phyloP scores from a whole-genome alignment of 2,113 vertebrate genomes.

The Australoheros scitulus region DNA sequence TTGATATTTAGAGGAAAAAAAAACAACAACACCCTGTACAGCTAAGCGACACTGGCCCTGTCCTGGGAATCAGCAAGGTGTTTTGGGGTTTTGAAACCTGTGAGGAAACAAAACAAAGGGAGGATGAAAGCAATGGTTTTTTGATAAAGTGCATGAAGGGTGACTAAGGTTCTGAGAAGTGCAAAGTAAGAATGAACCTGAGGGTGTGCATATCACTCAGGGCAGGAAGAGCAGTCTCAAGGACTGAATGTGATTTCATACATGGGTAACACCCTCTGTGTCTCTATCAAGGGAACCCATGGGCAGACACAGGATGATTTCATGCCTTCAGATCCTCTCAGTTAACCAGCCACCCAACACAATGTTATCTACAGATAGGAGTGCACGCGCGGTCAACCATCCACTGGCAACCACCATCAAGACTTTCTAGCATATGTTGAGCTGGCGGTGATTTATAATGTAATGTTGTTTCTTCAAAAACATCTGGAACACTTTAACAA shows the following conservation, averaged over 20 bases:
- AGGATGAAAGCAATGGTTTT: conserved; percentile 23
- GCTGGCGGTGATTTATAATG: conserved; percentile 40
- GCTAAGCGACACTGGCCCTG: not conserved
- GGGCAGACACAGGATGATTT: conserved; percentile 58
- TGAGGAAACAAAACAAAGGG: conserved; percentile 42
- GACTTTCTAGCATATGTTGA: conserved; percentile 55
- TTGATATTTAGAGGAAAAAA: not conserved
- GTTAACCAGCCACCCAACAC: conserved; percentile 60
- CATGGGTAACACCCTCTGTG: conserved; percentile 52
- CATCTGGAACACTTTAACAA: conserved; percentile 49
- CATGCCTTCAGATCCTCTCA: conserved; percentile 33
- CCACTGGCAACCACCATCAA: conserved; percentile 26
- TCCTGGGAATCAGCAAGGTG: conserved; percentile 10
- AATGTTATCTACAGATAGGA: conserved; percentile 79
- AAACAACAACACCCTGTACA: not conserved
- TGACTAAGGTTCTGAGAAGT: conserved; percentile 35
- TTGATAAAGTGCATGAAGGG: conserved; percentile 6
- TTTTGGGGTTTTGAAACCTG: not conserved
- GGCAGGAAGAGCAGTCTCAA: conserved; percentile 53
- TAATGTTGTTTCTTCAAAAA: conserved; percentile 44
- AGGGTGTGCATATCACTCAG: conserved; percentile 1
- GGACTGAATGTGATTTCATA: conserved; percentile 45
- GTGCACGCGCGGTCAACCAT: conserved; percentile 50
- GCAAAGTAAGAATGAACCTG: not conserved
- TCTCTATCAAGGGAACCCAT: conserved; percentile 56